These are phyloP conservation scores for Fistularia tabacaria DNA, from an alignment of 2,797 vertebrate genomes.

Conservation along the genomic window DNA sequence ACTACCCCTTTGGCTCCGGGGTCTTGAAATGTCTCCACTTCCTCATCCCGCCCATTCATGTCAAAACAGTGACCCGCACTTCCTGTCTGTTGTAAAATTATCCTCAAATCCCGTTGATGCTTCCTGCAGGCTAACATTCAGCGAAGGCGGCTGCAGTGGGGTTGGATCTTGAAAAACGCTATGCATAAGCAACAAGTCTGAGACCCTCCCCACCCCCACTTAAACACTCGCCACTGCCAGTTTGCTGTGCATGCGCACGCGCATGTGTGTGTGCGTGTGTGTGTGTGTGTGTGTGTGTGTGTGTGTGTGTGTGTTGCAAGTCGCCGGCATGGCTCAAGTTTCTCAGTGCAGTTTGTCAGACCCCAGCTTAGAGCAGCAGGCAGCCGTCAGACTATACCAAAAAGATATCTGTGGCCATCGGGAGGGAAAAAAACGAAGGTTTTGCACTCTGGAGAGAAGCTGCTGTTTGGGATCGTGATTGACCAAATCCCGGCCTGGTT, in stretches of 20 bases:
- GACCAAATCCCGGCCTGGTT: conserved; percentile 54
- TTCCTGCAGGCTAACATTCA: conserved; percentile 75
- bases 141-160: conserved; percentile 46
- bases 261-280: conserved; percentile 15
- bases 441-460: conserved; percentile 21
- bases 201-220: conserved; percentile 5
- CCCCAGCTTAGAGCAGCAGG: conserved; percentile 77
- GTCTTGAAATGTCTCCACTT: too few relatives aligned
- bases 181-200: conserved; percentile 46
- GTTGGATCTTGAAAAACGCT: conserved; percentile 25
- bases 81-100: too few relatives aligned
- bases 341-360: conserved; percentile 85
- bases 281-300: conserved; percentile 23
- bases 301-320: conserved; percentile 35
- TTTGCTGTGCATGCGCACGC: conserved; percentile 25
- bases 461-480: conserved; percentile 32
- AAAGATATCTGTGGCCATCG: conserved; percentile 49
- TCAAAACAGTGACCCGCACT: too few relatives aligned
- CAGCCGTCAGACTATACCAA: conserved; percentile 70
- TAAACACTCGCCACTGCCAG: conserved; percentile 55
- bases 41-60: too few relatives aligned
- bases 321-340: conserved; percentile 81
- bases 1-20: too few relatives aligned
- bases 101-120: conserved; percentile 43
- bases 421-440: conserved; percentile 17